phyloP scores from a whole-genome alignment of 2,113 vertebrate species.

The Hippocampus zosterae region DNA sequence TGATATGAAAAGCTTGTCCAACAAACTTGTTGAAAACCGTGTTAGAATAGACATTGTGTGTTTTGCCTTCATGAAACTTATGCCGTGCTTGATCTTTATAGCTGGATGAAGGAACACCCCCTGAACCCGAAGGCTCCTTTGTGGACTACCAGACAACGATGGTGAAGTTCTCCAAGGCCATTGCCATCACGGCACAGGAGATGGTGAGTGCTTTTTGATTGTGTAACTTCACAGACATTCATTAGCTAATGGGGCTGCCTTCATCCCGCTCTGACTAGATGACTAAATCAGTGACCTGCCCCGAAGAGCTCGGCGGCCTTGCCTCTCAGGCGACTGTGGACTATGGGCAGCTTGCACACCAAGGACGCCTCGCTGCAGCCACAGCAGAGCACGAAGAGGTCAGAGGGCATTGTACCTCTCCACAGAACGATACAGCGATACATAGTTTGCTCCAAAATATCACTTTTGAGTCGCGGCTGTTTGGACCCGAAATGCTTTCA shows the following conservation, averaged over 20 bases:
- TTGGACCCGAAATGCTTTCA: slow-evolving; percentile 7
- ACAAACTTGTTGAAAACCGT: not conserved
- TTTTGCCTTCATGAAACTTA: not conserved
- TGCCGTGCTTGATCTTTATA: slow-evolving; percentile 37
- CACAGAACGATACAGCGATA: not conserved
- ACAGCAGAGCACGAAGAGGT: slow-evolving; percentile 97
- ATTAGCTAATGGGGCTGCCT: slow-evolving; percentile 27
- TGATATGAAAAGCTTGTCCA: not conserved
- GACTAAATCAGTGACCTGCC: slow-evolving; percentile 97
- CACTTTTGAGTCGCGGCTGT: slow-evolving; percentile 23
- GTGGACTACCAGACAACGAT: slow-evolving; percentile 98
- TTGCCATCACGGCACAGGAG: slow-evolving; percentile 95
- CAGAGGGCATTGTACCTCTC: slow-evolving; percentile 17
- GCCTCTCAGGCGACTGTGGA: slow-evolving; percentile 97
- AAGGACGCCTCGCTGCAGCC: slow-evolving; percentile 91
- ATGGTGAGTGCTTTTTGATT: slow-evolving; percentile 79
- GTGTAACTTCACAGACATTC: not conserved
- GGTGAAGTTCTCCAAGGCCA: slow-evolving; percentile 96
- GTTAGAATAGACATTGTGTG: not conserved
- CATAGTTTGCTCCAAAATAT: slow-evolving; percentile 11
- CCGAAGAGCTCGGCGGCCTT: slow-evolving; percentile 92
- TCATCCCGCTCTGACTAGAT: slow-evolving; percentile 75
- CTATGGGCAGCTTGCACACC: slow-evolving; percentile 92
- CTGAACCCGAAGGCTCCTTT: slow-evolving; percentile 90
- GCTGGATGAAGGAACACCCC: slow-evolving; percentile 93